Evolutionary conservation across 2,113 vertebrate species (phyloP), one percentile per base, ranked within the genome.

Genomic region (Sphaerodactylus townsendi): DNA sequence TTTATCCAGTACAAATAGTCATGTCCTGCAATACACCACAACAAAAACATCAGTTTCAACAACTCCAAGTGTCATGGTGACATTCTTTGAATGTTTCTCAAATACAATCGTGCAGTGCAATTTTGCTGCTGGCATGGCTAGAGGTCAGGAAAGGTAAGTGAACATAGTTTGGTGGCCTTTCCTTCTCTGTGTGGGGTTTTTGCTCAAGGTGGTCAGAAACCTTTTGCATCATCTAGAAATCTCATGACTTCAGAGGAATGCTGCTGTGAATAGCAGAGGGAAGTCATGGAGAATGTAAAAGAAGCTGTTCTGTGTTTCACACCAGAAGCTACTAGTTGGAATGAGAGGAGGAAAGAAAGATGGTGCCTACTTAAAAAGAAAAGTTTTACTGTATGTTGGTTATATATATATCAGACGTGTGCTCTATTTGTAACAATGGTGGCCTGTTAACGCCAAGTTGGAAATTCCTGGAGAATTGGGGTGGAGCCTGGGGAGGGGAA

Each of bases 281-380:
- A 86, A 88, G 86, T 83, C 82, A 64, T 46, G 39, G 5, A 92
- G 86, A 88, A 73, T 90, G 90, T 89, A 86, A 80, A 73, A 78
- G 62, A 90, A 76, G 78, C 86, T 80, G 92, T 10, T 91, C 91
- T 89, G 85, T 86, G 81, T 94, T 94, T 93, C 92, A 92, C 88
- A 93, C 94, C 91, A 85, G 30, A 81, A 83, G 90, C 83, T 90
- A 91, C 90, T 89, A 81, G 86, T 50, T 89, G 77, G 82, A 88
- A 70, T 71, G 77, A 83, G 85, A 89, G 48, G n/a, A n/a, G n/a
- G n/a, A 50, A 50, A 50, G 48, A 50, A 50, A 10, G 48, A 14
- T 13, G 48, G 10, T 14, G 10, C 10, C 48, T 50, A 50, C 48
- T 50, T 50, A 10, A 10, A 10, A 50, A n/a, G n/a, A 50, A 50